Evolutionary conservation across 2,888 invertebrate genomes (phyloP).

Genomic region (Pocota personata): DNA sequence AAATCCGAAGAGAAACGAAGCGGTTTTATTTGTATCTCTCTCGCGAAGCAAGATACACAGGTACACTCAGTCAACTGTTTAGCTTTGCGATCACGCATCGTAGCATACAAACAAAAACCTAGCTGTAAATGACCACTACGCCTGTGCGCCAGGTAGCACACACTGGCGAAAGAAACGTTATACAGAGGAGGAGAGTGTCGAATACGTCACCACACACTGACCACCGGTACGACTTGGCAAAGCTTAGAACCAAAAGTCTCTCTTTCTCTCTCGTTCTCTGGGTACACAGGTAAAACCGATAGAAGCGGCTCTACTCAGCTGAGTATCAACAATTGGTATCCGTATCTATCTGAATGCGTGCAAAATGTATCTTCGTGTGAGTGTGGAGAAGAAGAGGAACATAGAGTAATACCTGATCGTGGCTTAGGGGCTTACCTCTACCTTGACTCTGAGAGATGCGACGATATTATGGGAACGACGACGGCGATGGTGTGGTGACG

Average conservation of each 20-base stretch:
- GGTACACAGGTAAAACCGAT: constrained; percentile 39
- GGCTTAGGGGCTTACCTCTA: constrained; percentile 79
- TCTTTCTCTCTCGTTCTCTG: constrained; percentile 36
- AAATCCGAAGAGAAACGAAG: constrained; percentile 75
- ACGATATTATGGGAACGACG: constrained; percentile 61
- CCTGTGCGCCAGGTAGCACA: constrained; percentile 42
- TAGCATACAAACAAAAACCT: constrained; percentile 55
- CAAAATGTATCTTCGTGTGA: constrained; percentile 46
- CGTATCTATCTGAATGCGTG: constrained; percentile 54
- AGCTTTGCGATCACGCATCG: constrained; percentile 66
- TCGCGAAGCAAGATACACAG: not conserved
- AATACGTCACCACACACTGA: constrained; percentile 48
- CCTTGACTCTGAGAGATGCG: constrained; percentile 82
- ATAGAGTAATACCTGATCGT: constrained; percentile 55
- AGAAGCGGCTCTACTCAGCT: constrained; percentile 75
- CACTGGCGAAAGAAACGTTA: constrained; percentile 59
- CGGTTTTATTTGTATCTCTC: constrained; percentile 64
- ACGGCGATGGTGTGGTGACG: constrained; percentile 51
- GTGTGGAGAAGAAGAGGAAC: constrained; percentile 50
- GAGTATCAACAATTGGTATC: constrained; percentile 71
- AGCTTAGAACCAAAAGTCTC: constrained; percentile 24
- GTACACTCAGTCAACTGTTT: constrained; percentile 33
- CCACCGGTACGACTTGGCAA: constrained; percentile 50
- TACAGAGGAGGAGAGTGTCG: constrained; percentile 45
- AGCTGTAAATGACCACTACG: constrained; percentile 74